phyloP scores from a whole-genome alignment of 1,140 invertebrate species.

The Centruroides sculpturatus region DNA sequence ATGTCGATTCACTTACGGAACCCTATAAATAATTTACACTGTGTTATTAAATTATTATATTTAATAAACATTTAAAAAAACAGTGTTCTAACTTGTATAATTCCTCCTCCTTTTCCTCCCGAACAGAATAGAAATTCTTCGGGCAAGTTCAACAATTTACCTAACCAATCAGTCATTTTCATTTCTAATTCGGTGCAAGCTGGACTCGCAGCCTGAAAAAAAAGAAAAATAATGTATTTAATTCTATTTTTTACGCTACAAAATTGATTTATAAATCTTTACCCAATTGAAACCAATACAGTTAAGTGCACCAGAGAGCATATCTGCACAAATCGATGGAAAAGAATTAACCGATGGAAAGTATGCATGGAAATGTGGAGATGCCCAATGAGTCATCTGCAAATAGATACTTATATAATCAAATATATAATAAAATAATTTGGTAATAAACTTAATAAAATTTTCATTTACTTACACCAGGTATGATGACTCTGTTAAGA shows the following conservation, averaged over 20 bases:
- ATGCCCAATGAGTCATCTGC: slow-evolving; percentile 86
- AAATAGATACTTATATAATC: background rate
- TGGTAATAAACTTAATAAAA: too few species aligned
- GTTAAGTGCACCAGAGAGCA: slow-evolving; percentile 66
- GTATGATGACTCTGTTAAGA: slow-evolving; percentile 41
- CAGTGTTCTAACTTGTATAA: slow-evolving; percentile 51
- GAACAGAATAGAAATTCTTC: slow-evolving; percentile 71
- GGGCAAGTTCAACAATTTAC: slow-evolving; percentile 70
- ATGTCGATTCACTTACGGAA: slow-evolving; percentile 89
- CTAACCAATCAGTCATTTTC: slow-evolving; percentile 81
- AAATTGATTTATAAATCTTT: slow-evolving; percentile 24
- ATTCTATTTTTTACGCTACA: too few species aligned
- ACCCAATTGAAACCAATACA: slow-evolving; percentile 87
- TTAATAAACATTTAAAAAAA: background rate
- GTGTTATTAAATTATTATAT: background rate
- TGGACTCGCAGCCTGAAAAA: slow-evolving; percentile 61
- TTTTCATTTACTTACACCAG: slow-evolving; percentile 28
- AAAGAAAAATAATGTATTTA: too few species aligned
- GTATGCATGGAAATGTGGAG: slow-evolving; percentile 84
- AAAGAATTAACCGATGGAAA: slow-evolving; percentile 90
- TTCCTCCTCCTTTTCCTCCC: slow-evolving; percentile 62
- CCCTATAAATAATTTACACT: slow-evolving; percentile 43
- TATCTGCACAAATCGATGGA: slow-evolving; percentile 72
- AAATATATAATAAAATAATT: too few species aligned
- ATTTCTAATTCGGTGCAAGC: slow-evolving; percentile 90